Evolutionary conservation across 1,140 invertebrate genomes (phyloP).

Genomic region (Drosophila orosa): DNA sequence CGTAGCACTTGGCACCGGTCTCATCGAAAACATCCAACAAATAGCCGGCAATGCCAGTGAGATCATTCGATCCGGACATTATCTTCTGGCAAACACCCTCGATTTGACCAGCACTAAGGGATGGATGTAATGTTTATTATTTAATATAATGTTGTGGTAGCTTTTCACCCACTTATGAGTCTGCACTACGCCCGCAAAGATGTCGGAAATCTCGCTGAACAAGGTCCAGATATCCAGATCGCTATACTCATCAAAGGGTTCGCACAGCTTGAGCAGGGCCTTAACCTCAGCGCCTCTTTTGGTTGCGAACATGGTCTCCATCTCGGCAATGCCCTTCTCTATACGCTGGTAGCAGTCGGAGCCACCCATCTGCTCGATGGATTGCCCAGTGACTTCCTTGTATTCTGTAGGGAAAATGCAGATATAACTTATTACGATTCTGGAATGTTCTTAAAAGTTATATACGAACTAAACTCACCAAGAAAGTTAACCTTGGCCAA

Average conservation of each 20-base stretch:
- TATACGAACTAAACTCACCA: slow-evolving; percentile 39
- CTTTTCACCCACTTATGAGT: slow-evolving; percentile 69
- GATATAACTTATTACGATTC: not conserved
- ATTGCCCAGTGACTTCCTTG: slow-evolving; percentile 80
- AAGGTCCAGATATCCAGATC: slow-evolving; percentile 79
- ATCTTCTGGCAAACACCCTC: slow-evolving; percentile 70
- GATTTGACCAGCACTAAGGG: slow-evolving; percentile 67
- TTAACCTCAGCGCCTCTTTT: slow-evolving; percentile 71
- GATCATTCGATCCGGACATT: slow-evolving; percentile 63
- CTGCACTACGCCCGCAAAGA: slow-evolving; percentile 78
- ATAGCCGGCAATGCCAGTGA: slow-evolving; percentile 64
- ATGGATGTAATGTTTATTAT: too few relatives aligned
- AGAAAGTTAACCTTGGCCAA: slow-evolving; percentile 76
- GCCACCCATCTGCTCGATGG: slow-evolving; percentile 82
- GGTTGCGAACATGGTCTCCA: slow-evolving; percentile 81
- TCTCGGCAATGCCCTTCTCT: slow-evolving; percentile 84
- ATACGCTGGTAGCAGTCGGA: slow-evolving; percentile 85
- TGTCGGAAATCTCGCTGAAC: slow-evolving; percentile 77
- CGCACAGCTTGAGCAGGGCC: slow-evolving; percentile 82
- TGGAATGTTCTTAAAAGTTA: not conserved
- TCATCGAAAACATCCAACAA: slow-evolving; percentile 49
- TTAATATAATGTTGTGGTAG: not conserved
- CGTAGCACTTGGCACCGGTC: slow-evolving; percentile 48
- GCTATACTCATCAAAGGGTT: slow-evolving; percentile 69
- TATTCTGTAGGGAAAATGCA: slow-evolving; percentile 49